These are phyloP conservation scores for Turnix velox DNA, from an alignment of 2,113 vertebrate species.

Conservation along the genomic window DNA sequence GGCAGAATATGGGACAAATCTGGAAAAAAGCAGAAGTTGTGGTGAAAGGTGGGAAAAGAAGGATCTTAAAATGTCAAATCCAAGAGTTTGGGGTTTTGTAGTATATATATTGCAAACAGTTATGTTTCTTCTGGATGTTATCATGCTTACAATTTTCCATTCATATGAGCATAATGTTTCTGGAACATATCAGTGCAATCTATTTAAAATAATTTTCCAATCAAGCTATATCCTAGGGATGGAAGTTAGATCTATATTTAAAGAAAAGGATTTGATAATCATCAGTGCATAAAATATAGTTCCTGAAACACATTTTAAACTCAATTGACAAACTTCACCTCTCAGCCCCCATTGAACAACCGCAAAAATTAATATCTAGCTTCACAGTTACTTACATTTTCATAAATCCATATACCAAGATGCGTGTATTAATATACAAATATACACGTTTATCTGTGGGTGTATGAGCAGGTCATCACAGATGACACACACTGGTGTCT, in stretches of 20 bases:
- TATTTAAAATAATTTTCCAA: constrained; percentile 55
- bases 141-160: background rate
- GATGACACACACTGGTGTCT: background rate
- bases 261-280: constrained; percentile 30
- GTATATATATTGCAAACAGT: background rate
- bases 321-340: background rate
- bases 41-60: background rate
- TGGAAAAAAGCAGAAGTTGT: background rate
- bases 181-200: background rate
- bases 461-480: background rate
- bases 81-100: background rate
- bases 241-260: constrained; percentile 34
- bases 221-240: constrained; percentile 52
- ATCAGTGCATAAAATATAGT: constrained; percentile 38
- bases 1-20: background rate
- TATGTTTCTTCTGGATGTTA: background rate
- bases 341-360: background rate
- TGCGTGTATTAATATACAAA: background rate
- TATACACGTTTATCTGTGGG: background rate
- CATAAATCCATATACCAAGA: background rate
- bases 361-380: background rate
- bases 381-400: background rate
- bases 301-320: constrained; percentile 41
- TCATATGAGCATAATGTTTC: constrained; percentile 13
- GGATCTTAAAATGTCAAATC: background rate